Evolutionary conservation across 2,113 vertebrate species (phyloP).

Genomic region (Dasyurus viverrinus): DNA sequence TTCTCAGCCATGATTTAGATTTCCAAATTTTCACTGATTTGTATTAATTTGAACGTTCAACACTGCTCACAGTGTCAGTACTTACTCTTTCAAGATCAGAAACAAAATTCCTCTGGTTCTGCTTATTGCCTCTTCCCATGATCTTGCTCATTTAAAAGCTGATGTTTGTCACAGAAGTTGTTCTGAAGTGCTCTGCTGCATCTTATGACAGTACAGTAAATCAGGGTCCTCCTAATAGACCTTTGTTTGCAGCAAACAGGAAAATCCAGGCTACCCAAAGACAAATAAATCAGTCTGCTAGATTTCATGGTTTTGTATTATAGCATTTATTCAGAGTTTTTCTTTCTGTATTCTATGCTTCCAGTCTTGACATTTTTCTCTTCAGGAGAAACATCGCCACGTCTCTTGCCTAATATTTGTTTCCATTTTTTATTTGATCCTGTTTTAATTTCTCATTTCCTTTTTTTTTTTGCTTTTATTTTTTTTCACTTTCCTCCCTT

Average conservation of each 20-base stretch:
- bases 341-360: not conserved
- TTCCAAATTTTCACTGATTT: not conserved
- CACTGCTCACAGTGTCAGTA: not conserved
- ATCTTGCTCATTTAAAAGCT: not conserved
- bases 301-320: not conserved
- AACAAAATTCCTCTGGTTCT: not conserved
- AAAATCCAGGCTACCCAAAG: not conserved
- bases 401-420: not conserved
- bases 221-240: not conserved
- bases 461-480: not conserved
- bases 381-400: not conserved
- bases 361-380: not conserved
- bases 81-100: not conserved
- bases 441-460: not conserved
- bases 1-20: not conserved
- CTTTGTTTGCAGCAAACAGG: not conserved
- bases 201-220: not conserved
- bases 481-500: not conserved
- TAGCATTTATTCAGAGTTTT: not conserved
- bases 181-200: not conserved
- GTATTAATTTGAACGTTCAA: not conserved
- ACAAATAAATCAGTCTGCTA: not conserved
- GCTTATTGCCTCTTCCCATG: not conserved
- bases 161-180: not conserved
- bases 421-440: not conserved